Percentiles rank a stretch among this genome's conserved stretches.
Conservation (phyloP, 2,888 invertebrate species). For the Shargacucullia verbasci region DNA sequence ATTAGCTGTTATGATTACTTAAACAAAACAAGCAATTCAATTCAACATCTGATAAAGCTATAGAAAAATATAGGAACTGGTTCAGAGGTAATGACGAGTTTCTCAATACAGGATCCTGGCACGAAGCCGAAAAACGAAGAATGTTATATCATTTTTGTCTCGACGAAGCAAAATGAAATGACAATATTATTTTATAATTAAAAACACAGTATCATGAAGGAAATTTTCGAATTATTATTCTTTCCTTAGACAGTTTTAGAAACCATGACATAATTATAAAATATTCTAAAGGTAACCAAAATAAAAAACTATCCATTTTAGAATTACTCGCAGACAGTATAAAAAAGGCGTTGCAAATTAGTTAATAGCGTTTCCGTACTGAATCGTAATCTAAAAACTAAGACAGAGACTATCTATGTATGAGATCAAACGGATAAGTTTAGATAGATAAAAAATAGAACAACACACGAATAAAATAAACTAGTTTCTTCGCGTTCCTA, state of each 20-base stretch:
- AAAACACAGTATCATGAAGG: neutral
- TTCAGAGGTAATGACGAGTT: too few species aligned
- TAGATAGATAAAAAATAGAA: slow-evolving; percentile 24
- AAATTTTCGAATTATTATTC: too few species aligned
- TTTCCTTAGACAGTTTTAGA: neutral
- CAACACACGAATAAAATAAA: slow-evolving; percentile 17
- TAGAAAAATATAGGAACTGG: too few species aligned
- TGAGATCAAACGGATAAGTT: slow-evolving; percentile 35
- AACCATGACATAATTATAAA: neutral
- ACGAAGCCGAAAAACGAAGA: too few species aligned
- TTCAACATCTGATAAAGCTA: too few species aligned
- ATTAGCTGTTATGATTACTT: too few species aligned
- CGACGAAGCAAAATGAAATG: slow-evolving; percentile 1
- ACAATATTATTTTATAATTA: slow-evolving; percentile 33
- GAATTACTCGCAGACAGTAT: slow-evolving; percentile 23
- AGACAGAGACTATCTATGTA: slow-evolving; percentile 22
- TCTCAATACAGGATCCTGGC: too few species aligned
- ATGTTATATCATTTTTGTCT: too few species aligned
- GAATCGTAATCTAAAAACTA: slow-evolving; percentile 34
- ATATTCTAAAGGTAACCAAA: slow-evolving; percentile 8
- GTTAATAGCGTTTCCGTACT: slow-evolving; percentile 31
- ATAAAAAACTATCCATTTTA: slow-evolving; percentile 18
- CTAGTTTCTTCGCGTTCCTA: slow-evolving; percentile 25
- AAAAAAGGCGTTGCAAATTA: slow-evolving; percentile 51
- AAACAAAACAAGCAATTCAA: too few species aligned